Evolutionary conservation across 2,888 invertebrate genomes (phyloP).

Genomic region (Bombylius major): DNA sequence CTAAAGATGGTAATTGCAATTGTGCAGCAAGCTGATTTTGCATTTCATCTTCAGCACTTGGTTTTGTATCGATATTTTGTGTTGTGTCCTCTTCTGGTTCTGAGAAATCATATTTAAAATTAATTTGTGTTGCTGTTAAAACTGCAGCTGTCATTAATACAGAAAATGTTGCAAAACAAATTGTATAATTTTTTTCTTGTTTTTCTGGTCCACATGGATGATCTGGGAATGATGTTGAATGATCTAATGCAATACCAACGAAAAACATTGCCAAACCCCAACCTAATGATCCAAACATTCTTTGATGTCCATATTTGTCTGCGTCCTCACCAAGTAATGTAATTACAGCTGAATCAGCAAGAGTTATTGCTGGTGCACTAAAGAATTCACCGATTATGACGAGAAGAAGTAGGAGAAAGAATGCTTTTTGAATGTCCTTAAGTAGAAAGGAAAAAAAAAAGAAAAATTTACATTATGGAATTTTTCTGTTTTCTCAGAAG

Average conservation of each 20-base stretch:
- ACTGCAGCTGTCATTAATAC: slow-evolving; percentile 93
- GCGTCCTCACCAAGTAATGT: slow-evolving; percentile 80
- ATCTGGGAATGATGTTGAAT: slow-evolving; percentile 88
- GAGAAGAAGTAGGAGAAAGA: slow-evolving; percentile 82
- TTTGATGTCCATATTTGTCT: slow-evolving; percentile 86
- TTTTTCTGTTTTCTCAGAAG: neutral
- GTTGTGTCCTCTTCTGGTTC: slow-evolving; percentile 37
- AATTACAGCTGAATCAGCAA: slow-evolving; percentile 86
- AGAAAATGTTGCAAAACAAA: slow-evolving; percentile 96
- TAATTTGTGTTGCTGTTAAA: slow-evolving; percentile 71
- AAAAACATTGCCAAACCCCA: slow-evolving; percentile 99
- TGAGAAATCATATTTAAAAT: slow-evolving; percentile 47
- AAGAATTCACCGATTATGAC: slow-evolving; percentile 97
- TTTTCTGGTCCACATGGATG: slow-evolving; percentile 83
- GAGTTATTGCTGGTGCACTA: slow-evolving; percentile 87
- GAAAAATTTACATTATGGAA: neutral
- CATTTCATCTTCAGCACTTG: slow-evolving; percentile 60
- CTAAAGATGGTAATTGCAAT: slow-evolving; percentile 65
- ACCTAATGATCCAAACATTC: slow-evolving; percentile 95
- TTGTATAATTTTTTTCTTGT: slow-evolving; percentile 94
- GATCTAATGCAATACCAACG: slow-evolving; percentile 83
- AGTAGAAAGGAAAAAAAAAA: slow-evolving; percentile 1
- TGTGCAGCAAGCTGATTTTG: slow-evolving; percentile 76
- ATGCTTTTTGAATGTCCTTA: slow-evolving; percentile 84
- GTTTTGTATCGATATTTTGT: slow-evolving; percentile 33